A percentile compares a stretch with the other conserved stretches of the same genome.
Conservation (phyloP, 1,140 invertebrate species). For the Neodiprion pinetum region DNA sequence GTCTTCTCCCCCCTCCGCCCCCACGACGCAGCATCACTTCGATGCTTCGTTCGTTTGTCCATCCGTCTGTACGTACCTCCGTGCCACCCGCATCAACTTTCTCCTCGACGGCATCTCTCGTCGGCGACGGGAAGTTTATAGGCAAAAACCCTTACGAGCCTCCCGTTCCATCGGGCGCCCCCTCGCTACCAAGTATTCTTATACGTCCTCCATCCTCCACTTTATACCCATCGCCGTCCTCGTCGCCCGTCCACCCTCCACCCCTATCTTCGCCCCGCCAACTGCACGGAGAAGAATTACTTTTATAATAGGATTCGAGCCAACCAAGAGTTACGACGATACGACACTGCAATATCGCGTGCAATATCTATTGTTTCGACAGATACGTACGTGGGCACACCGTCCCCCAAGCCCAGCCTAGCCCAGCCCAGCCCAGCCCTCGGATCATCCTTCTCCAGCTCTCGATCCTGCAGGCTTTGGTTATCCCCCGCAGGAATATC, state of each 20-base stretch:
- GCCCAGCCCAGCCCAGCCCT: too few relatives aligned
- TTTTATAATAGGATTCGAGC: conserved; percentile 5
- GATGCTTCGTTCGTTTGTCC: not conserved
- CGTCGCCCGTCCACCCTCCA: not conserved
- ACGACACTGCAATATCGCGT: conserved; percentile 6
- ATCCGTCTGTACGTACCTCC: conserved; percentile 17
- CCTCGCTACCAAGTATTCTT: not conserved
- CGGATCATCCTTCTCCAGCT: not conserved
- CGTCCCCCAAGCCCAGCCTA: too few relatives aligned
- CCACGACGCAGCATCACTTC: conserved; percentile 16
- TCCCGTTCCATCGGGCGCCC: conserved; percentile 14
- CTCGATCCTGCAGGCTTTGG: not conserved
- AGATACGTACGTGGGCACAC: not conserved
- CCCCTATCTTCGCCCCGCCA: not conserved
- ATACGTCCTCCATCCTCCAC: conserved; percentile 2
- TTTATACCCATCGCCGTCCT: not conserved
- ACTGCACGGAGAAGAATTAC: conserved; percentile 1
- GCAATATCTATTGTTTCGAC: conserved; percentile 6
- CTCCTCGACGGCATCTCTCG: conserved; percentile 29
- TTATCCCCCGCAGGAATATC: too few relatives aligned
- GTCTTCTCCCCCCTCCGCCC: conserved; percentile 48
- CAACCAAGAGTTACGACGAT: not conserved
- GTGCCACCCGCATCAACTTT: conserved; percentile 40
- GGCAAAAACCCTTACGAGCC: conserved; percentile 23
- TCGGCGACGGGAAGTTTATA: not conserved